phyloP scores from a whole-genome alignment of 2,113 vertebrate species.

The Phocoena phocoena region DNA sequence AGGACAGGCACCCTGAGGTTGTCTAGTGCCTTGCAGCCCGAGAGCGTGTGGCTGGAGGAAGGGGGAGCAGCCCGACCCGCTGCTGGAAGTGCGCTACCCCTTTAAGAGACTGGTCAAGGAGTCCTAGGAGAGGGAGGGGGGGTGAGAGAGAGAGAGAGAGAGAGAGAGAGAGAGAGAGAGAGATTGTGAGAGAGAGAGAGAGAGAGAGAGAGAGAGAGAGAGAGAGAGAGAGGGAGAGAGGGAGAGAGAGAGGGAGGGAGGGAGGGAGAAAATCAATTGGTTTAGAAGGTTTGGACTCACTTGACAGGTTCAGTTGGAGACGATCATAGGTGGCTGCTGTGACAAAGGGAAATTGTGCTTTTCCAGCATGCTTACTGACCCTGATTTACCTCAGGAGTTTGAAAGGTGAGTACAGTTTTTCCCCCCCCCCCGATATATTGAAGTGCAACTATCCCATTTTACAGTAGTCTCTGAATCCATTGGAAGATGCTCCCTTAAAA shows the following conservation, averaged over 20 bases:
- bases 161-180: slow-evolving; percentile 53
- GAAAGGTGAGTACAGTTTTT: slow-evolving; percentile 92
- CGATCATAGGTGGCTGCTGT: slow-evolving; percentile 93
- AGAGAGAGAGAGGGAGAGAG: slow-evolving; percentile 78
- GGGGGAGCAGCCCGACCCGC: slow-evolving; percentile 68
- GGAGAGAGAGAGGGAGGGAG: slow-evolving; percentile 64
- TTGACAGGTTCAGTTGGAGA: slow-evolving; percentile 92
- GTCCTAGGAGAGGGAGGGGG: slow-evolving; percentile 76
- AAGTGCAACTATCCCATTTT: slow-evolving; percentile 78
- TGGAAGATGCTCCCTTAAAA: slow-evolving; percentile 69
- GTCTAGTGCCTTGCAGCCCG: slow-evolving; percentile 57
- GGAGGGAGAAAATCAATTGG: slow-evolving; percentile 87
- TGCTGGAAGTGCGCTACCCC: slow-evolving; percentile 88
- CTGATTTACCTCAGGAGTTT: slow-evolving; percentile 99
- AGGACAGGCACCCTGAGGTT: slow-evolving; percentile 73
- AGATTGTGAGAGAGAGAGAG: slow-evolving; percentile 61
- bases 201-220: slow-evolving; percentile 53
- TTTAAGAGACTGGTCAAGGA: slow-evolving; percentile 95
- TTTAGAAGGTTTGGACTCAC: slow-evolving; percentile 94
- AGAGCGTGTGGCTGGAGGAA: slow-evolving; percentile 68
- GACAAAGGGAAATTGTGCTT: slow-evolving; percentile 90
- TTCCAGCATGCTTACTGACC: slow-evolving; percentile 99
- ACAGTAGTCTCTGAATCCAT: slow-evolving; percentile 64
- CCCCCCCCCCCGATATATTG: slow-evolving; percentile 45
- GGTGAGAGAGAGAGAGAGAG: slow-evolving; percentile 63